Conservation (phyloP, 1,140 invertebrate genomes). For the Mizuhopecten yessoensis region DNA sequence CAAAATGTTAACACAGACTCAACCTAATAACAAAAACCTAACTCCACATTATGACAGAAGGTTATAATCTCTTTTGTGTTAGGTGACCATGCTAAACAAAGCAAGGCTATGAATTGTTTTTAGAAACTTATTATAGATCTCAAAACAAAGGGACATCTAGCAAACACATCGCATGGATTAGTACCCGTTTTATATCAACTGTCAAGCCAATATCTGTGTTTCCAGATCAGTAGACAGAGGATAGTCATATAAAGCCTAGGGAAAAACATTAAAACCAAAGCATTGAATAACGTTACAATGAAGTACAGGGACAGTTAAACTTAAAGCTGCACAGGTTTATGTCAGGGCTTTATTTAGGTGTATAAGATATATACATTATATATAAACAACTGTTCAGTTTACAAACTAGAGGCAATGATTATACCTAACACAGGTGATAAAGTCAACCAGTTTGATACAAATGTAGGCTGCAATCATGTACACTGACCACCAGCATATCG, state of each 20-base stretch:
- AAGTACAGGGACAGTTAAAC: not conserved
- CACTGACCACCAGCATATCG: not conserved
- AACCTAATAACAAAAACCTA: not conserved
- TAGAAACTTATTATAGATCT: conserved; percentile 33
- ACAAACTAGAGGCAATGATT: no score
- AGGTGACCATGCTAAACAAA: conserved; percentile 14
- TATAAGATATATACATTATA: not conserved
- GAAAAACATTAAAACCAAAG: not conserved
- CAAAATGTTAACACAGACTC: not conserved
- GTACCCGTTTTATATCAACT: not conserved
- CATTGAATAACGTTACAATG: not conserved
- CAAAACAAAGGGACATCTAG: not conserved
- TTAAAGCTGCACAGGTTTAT: not conserved
- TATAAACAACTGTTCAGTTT: not conserved
- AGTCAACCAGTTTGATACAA: not conserved
- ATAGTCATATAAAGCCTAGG: not conserved
- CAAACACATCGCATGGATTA: not conserved
- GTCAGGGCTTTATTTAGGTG: not conserved
- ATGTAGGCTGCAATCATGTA: not conserved
- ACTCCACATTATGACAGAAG: not conserved
- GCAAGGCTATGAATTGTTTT: not conserved
- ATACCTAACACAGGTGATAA: not conserved
- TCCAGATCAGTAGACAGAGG: not conserved
- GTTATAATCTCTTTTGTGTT: not conserved
- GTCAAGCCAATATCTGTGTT: not conserved